Conservation (phyloP, 2,888 invertebrate genomes). For the Drosophila helvetica region DNA sequence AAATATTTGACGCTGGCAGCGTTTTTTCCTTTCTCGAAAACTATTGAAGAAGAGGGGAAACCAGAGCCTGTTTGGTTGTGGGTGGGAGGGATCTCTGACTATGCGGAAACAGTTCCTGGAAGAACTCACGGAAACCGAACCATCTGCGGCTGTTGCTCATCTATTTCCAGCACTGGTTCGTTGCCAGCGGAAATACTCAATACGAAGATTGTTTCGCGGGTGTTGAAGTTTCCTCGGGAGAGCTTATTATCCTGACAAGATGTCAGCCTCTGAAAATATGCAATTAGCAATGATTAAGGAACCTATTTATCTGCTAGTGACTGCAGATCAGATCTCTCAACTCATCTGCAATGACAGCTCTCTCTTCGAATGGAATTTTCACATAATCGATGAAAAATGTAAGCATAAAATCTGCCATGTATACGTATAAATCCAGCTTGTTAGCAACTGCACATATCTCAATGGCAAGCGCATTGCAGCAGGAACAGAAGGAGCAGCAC, state of each 20-base stretch:
- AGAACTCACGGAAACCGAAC: slow-evolving; percentile 55
- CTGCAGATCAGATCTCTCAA: no score
- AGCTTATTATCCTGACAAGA: neutral
- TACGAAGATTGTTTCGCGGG: neutral
- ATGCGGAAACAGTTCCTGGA: slow-evolving; percentile 36
- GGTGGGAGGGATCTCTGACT: slow-evolving; percentile 1
- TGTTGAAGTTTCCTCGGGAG: neutral
- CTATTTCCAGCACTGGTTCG: slow-evolving; percentile 13
- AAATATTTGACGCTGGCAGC: slow-evolving; percentile 75
- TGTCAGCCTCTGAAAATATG: neutral
- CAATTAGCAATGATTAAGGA: neutral
- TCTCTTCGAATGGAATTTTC: no score
- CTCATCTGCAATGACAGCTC: no score
- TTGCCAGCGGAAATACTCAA: neutral
- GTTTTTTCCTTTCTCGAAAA: slow-evolving; percentile 67
- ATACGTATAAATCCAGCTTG: neutral
- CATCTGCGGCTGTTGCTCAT: slow-evolving; percentile 45
- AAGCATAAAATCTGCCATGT: neutral
- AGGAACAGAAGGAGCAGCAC: neutral
- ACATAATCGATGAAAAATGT: slow-evolving; percentile 7
- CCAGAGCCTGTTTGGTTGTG: slow-evolving; percentile 3
- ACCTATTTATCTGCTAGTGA: no score
- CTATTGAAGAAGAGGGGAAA: slow-evolving; percentile 21
- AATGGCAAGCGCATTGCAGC: slow-evolving; percentile 24
- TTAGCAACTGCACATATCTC: slow-evolving; percentile 13